These are phyloP conservation scores for Hassar affinis DNA, from an alignment of 2,113 vertebrate species.

Conservation along the genomic window DNA sequence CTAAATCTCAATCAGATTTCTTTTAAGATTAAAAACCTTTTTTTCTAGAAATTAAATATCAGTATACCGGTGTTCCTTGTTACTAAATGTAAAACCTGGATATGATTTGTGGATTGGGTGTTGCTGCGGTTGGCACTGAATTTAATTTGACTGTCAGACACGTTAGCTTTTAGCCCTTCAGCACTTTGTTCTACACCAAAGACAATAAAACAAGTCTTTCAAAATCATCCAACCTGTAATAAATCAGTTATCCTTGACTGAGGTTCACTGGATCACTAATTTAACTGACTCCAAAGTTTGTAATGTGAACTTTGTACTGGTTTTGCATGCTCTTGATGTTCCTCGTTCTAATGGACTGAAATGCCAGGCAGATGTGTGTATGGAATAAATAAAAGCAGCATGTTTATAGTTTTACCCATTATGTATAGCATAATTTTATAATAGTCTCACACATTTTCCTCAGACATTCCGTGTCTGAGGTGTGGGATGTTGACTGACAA, in stretches of 20 bases:
- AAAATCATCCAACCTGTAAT: background rate
- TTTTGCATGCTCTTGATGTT: background rate
- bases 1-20: background rate
- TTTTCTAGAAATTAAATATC: background rate
- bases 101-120: background rate
- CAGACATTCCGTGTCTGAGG: background rate
- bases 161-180: conserved; percentile 6
- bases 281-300: conserved; percentile 16
- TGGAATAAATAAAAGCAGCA: background rate
- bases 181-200: background rate
- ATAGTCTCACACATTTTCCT: background rate
- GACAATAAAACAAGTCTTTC: conserved; percentile 10
- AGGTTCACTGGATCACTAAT: background rate
- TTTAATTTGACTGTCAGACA: background rate
- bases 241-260: background rate
- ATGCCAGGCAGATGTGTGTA: too few species aligned
- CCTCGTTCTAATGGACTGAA: too few species aligned
- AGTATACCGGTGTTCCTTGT: background rate
- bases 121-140: background rate
- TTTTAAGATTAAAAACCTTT: background rate
- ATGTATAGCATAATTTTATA: background rate
- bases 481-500: background rate
- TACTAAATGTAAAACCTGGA: background rate
- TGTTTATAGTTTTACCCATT: background rate
- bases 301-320: conserved; percentile 32